Percentiles rank a stretch among this genome's conserved stretches.
phyloP scores from a whole-genome alignment of 2,888 invertebrate species.

The Syrista parreyssii region DNA sequence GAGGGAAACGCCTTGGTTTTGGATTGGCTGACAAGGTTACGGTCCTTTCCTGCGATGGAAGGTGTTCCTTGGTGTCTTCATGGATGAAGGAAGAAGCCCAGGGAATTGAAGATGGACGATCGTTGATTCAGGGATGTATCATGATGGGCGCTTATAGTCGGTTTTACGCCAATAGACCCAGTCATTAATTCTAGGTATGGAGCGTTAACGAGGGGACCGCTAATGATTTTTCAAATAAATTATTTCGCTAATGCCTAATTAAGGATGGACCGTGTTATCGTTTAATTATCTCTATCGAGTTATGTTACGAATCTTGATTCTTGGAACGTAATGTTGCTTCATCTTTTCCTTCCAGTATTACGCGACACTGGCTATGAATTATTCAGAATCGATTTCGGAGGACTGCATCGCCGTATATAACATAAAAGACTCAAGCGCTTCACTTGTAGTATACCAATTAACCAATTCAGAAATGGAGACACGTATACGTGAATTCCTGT shows the following conservation, averaged over 20 bases:
- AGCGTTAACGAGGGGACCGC: not conserved
- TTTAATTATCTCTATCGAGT: constrained; percentile 1
- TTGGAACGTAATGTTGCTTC: not conserved
- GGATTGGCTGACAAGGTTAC: constrained; percentile 22
- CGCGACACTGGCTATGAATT: not conserved
- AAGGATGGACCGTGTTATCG: not conserved
- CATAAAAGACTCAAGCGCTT: not conserved
- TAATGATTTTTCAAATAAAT: constrained; percentile 11
- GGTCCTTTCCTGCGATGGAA: constrained; percentile 1
- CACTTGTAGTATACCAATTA: not conserved
- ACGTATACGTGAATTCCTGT: not conserved
- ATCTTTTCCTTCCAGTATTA: not conserved
- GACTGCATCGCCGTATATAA: not conserved
- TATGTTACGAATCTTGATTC: not conserved
- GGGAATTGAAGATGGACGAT: not conserved
- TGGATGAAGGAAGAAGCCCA: not conserved
- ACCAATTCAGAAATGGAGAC: not conserved
- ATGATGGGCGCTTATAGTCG: not conserved
- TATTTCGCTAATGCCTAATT: constrained; percentile 8
- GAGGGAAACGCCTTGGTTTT: constrained; percentile 28
- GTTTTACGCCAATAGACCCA: not conserved
- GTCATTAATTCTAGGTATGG: not conserved
- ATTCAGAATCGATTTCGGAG: not conserved
- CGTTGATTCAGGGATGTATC: not conserved
- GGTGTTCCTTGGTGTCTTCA: not conserved